A percentile compares a stretch with the other conserved stretches of the same genome.
Evolutionary conservation across 2,113 vertebrate genomes (phyloP).

Genomic region (Noturus placidus): DNA sequence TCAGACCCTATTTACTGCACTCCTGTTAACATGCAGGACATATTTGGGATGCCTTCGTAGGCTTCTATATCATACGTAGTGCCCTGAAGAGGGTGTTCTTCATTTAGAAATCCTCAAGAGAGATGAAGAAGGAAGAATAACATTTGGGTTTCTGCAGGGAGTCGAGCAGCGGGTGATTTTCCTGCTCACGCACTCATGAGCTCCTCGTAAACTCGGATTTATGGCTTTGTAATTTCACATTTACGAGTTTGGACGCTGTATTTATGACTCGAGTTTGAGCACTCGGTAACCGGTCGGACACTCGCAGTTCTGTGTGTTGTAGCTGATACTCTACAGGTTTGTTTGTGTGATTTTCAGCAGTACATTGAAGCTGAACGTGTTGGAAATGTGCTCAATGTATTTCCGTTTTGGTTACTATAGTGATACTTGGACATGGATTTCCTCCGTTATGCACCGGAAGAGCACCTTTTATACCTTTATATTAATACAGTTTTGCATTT

Average conservation of each 20-base stretch:
- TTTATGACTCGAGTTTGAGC: neutral
- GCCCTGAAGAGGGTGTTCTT: no score
- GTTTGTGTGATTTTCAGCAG: neutral
- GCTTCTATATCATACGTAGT: neutral
- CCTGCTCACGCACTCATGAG: neutral
- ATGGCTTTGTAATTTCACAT: neutral
- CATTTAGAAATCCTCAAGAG: neutral
- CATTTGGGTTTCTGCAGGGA: neutral
- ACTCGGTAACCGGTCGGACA: neutral
- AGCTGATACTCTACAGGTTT: neutral
- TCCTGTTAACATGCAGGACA: neutral
- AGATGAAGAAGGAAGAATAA: neutral
- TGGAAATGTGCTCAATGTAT: neutral
- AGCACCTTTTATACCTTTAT: neutral
- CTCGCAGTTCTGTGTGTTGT: neutral
- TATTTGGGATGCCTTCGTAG: neutral
- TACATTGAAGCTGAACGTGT: neutral
- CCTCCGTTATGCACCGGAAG: neutral
- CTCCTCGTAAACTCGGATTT: neutral
- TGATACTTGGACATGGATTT: neutral
- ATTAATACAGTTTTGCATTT: neutral
- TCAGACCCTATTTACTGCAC: neutral
- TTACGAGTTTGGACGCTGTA: neutral
- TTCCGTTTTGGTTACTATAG: neutral
- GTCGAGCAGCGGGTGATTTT: slow-evolving; percentile 5